Evolutionary conservation across 2,797 vertebrate species (phyloP).

Genomic region (Denticeps clupeoides): DNA sequence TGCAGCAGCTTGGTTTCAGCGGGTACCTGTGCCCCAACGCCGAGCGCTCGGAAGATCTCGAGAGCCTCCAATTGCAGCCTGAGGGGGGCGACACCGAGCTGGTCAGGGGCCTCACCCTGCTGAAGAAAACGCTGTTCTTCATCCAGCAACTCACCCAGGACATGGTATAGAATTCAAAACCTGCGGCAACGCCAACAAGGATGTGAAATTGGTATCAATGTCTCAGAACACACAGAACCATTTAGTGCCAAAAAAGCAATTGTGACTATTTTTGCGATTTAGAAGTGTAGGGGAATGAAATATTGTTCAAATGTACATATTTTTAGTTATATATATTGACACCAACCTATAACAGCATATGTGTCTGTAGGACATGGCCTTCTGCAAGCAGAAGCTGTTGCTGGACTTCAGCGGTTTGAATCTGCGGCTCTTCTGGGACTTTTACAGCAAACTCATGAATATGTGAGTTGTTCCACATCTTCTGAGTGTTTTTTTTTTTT

Average conservation of each 20-base stretch:
- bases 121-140: conserved; percentile 86
- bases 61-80: conserved; percentile 48
- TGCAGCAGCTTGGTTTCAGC: conserved; percentile 77
- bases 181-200: no score
- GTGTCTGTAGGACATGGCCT: conserved; percentile 68
- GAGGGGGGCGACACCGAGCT: conserved; percentile 37
- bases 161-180: conserved; percentile 55
- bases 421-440: conserved; percentile 83
- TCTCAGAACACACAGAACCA: no score
- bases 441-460: conserved; percentile 83
- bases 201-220: no score
- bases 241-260: no score
- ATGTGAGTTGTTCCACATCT: conserved; percentile 64
- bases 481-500: background rate
- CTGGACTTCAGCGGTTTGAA: conserved; percentile 82
- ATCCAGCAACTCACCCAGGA: conserved; percentile 88
- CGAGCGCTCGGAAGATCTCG: conserved; percentile 56
- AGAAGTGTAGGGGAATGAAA: no score
- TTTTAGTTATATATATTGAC: no score
- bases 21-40: conserved; percentile 71
- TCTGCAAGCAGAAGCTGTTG: conserved; percentile 78
- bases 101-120: conserved; percentile 71
- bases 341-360: background rate
- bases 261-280: no score
- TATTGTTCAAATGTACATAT: no score